Percentiles rank a stretch among this genome's conserved stretches.
Conservation (phyloP, 2,888 invertebrate genomes). For the Uropetala carovei region DNA sequence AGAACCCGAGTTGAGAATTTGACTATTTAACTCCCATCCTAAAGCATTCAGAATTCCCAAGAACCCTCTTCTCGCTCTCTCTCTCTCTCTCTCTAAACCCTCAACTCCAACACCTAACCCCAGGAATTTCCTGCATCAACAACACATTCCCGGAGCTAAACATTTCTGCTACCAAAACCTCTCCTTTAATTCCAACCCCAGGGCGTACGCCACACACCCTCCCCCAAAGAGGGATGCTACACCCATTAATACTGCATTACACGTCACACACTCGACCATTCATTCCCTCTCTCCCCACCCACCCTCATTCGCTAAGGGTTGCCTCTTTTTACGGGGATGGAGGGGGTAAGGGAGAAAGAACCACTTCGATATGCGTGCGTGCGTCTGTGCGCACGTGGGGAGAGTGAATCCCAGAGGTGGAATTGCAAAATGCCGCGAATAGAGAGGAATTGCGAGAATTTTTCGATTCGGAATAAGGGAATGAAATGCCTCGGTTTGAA, state of each 20-base stretch:
- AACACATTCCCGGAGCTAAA: constrained; percentile 53
- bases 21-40: constrained; percentile 25
- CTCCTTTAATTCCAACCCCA: neutral
- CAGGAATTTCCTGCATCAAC: constrained; percentile 63
- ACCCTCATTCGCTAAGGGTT: neutral
- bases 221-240: constrained; percentile 47
- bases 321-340: neutral
- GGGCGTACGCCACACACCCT: too few relatives aligned
- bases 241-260: constrained; percentile 60
- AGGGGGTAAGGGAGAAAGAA: neutral
- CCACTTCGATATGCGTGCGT: neutral
- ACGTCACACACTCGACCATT: constrained; percentile 30
- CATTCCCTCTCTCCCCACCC: neutral
- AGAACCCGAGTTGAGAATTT: constrained; percentile 29
- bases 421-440: constrained; percentile 20
- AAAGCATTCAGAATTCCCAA: neutral
- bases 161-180: neutral
- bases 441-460: neutral
- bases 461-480: neutral
- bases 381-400: too few relatives aligned
- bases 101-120: constrained; percentile 58
- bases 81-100: neutral
- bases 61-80: neutral
- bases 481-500: constrained; percentile 15
- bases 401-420: neutral